phyloP scores from a whole-genome alignment of 1,140 invertebrate species.

The Sesamia nonagrioides region DNA sequence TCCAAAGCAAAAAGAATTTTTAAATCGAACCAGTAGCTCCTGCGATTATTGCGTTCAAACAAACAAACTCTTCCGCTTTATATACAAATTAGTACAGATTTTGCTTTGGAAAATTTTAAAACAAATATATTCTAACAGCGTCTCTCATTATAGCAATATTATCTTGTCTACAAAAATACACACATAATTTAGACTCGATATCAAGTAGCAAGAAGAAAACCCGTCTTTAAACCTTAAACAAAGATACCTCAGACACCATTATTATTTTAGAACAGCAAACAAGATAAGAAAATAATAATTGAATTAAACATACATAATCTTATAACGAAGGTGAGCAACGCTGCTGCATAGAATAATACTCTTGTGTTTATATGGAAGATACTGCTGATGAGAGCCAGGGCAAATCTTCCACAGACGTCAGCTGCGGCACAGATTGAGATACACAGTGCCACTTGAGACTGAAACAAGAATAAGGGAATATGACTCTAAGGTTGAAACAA shows the following conservation, averaged over 20 bases:
- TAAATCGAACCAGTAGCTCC: no score
- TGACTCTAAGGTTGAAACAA: background rate
- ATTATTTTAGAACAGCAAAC: background rate
- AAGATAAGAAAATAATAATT: background rate
- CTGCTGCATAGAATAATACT: conserved; percentile 71
- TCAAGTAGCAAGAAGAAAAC: background rate
- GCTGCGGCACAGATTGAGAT: conserved; percentile 88
- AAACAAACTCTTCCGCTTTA: no score
- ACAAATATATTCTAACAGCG: no score
- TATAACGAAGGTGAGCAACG: conserved; percentile 67
- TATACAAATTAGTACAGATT: no score
- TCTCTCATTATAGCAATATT: no score
- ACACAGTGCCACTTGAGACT: conserved; percentile 86
- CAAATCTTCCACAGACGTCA: conserved; percentile 86
- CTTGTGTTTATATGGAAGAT: conserved; percentile 81
- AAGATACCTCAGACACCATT: background rate
- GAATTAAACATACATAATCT: conserved; percentile 63
- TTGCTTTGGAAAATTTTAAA: no score
- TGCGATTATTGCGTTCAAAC: no score
- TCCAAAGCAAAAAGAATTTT: no score
- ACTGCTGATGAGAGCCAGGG: conserved; percentile 83
- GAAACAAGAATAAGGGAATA: conserved; percentile 53
- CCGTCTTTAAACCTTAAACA: background rate
- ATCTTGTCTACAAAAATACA: no score
- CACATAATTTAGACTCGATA: background rate